Evolutionary conservation across 2,888 invertebrate genomes (phyloP).

Genomic region (Latrodectus elegans): DNA sequence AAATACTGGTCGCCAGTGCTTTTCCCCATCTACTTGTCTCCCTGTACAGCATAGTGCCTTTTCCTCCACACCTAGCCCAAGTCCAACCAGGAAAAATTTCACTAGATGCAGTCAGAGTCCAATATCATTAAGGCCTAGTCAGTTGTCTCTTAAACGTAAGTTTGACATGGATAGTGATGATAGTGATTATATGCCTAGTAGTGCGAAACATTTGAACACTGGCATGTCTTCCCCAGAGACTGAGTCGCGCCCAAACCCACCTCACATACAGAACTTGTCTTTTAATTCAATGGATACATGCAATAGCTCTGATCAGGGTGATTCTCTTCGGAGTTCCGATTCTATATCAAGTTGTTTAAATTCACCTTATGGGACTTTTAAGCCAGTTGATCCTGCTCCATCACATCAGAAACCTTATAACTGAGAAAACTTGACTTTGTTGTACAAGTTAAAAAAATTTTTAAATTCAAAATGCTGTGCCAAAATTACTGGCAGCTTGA

Average conservation of each 20-base stretch:
- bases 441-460: background rate
- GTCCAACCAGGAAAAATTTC: conserved; percentile 88
- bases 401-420: conserved; percentile 57
- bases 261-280: conserved; percentile 68
- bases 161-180: conserved; percentile 71
- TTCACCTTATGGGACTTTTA: conserved; percentile 79
- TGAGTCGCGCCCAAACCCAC: conserved; percentile 22
- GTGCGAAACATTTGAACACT: conserved; percentile 59
- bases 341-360: conserved; percentile 79
- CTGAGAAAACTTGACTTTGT: background rate
- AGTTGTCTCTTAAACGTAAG: conserved; percentile 78
- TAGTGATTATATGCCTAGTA: conserved; percentile 56
- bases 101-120: conserved; percentile 89
- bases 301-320: conserved; percentile 72
- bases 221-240: conserved; percentile 53
- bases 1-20: conserved; percentile 77
- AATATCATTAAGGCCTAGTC: conserved; percentile 86
- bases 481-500: background rate
- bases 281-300: conserved; percentile 71
- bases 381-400: conserved; percentile 76
- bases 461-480: background rate
- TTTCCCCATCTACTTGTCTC: conserved; percentile 79
- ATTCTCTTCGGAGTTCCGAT: conserved; percentile 79
- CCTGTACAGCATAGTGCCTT: conserved; percentile 77
- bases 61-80: conserved; percentile 82